Evolutionary conservation across 2,888 invertebrate genomes (phyloP), one percentile per base, ranked within the genome.

Genomic region (Polydrusus pterygomalis): DNA sequence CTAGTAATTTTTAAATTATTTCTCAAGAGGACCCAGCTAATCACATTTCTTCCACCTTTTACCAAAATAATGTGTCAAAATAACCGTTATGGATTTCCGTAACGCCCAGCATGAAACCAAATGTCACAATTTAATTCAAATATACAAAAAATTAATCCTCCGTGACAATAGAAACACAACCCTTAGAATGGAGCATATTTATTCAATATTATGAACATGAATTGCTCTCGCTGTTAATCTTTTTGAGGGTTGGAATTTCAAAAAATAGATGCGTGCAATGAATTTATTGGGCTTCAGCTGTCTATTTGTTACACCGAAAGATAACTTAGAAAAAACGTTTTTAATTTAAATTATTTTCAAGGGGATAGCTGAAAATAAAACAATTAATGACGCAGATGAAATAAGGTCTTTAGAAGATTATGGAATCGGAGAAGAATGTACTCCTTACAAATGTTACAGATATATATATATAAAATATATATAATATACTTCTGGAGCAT

Each of bases 131-230:
- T 84, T 85, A 82, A 85, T 84, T 84, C 81, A 80, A 80, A 83
- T 80, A 78, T 78, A 83, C 81, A 84, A 84, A 85, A 85, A 86
- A 85, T 83, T 85, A 85, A 85, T 84, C 85, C 85, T 64, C 74
- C 54, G 51, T 68, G 62, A 85, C 85, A 85, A 85, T 82, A 78
- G 78, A 30, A 60, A 78, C 81, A 80, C 78, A 82, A 80, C 83
- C 84, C 81, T 79, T 80, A 81, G 80, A 80, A 79, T 80, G 81
- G n/a, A 17, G 79, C 81, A 83, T 84, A 85, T 85, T 85, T 86
- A 85, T 84, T 83, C 84, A 83, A 83, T 82, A 85, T 86, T 85
- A 84, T 80, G 82, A 82, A 81, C 81, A 81, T 80, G 80, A 82
- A 80, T 79, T 45, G 25, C 68, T 51, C n/a, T 51, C 9, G 15